phyloP scores from a whole-genome alignment of 2,797 vertebrate genomes.

The Megalops cyprinoides region DNA sequence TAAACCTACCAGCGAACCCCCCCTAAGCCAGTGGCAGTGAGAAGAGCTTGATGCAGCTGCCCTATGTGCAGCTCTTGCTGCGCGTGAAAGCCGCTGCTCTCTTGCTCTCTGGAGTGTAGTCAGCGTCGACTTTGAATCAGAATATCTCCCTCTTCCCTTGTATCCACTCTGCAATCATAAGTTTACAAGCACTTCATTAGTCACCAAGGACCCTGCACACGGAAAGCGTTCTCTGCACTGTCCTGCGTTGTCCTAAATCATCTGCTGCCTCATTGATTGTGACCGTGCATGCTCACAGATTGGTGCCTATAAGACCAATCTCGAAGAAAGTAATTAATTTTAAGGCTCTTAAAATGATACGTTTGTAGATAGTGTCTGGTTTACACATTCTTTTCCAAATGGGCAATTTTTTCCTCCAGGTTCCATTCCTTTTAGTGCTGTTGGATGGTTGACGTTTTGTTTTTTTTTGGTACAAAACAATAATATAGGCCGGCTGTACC shows the following conservation, averaged over 20 bases:
- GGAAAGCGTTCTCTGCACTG: conserved; percentile 6
- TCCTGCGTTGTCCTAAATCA: conserved; percentile 56
- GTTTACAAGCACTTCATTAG: conserved; percentile 38
- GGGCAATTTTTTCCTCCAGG: neutral
- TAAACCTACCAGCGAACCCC: too few relatives aligned
- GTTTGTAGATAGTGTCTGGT: neutral
- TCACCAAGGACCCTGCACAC: conserved; percentile 34
- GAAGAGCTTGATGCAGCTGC: too few relatives aligned
- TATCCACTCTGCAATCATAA: conserved; percentile 31
- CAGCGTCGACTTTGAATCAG: conserved; percentile 25
- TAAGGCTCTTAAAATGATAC: too few relatives aligned
- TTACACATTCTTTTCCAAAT: neutral
- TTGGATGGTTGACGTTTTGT: neutral
- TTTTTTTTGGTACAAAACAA: neutral
- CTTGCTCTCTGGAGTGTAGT: neutral
- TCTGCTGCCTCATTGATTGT: conserved; percentile 57
- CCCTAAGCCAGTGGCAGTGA: too few relatives aligned
- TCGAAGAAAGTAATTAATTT: neutral
- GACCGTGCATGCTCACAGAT: neutral
- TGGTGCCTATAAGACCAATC: neutral
- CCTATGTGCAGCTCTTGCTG: too few relatives aligned
- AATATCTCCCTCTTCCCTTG: conserved; percentile 23
- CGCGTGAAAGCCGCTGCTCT: too few relatives aligned
- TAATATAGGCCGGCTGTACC: neutral
- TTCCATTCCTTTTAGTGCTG: neutral